Percentiles rank a stretch among this genome's conserved stretches.
Conservation (phyloP, 2,113 vertebrate genomes). For the Tragelaphus scriptus region DNA sequence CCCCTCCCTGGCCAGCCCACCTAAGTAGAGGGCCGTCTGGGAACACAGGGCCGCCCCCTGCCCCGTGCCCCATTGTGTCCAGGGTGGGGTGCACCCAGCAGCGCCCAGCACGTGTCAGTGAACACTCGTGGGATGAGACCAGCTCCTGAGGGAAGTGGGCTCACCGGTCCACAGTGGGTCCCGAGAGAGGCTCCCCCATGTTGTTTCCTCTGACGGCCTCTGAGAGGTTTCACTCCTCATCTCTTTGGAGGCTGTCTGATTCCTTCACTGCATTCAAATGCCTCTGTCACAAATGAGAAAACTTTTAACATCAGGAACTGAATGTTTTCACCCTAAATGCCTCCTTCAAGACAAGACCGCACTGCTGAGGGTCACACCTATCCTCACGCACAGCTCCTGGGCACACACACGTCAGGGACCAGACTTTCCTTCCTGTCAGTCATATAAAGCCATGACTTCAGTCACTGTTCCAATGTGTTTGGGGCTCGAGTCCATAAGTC, state of each 20-base stretch:
- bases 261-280: not conserved
- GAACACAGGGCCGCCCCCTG: not conserved
- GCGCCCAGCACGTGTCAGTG: rapidly evolving
- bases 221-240: not conserved
- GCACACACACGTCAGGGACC: rapidly evolving
- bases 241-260: not conserved
- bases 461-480: not conserved
- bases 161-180: not conserved
- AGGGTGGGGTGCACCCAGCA: rapidly evolving
- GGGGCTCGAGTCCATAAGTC: not conserved
- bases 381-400: rapidly evolving
- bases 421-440: too few relatives aligned
- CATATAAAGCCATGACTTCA: not conserved
- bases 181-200: not conserved
- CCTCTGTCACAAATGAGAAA: not conserved
- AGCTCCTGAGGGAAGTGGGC: not conserved
- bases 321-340: not conserved
- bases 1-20: not conserved
- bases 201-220: not conserved
- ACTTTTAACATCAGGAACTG: not conserved
- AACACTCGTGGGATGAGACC: not conserved
- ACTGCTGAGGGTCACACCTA: rapidly evolving
- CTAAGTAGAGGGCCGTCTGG: rapidly evolving
- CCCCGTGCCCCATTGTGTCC: not conserved
- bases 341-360: not conserved